Evolutionary conservation across 2,888 invertebrate species (phyloP).

Genomic region (Mylabris sibirica): DNA sequence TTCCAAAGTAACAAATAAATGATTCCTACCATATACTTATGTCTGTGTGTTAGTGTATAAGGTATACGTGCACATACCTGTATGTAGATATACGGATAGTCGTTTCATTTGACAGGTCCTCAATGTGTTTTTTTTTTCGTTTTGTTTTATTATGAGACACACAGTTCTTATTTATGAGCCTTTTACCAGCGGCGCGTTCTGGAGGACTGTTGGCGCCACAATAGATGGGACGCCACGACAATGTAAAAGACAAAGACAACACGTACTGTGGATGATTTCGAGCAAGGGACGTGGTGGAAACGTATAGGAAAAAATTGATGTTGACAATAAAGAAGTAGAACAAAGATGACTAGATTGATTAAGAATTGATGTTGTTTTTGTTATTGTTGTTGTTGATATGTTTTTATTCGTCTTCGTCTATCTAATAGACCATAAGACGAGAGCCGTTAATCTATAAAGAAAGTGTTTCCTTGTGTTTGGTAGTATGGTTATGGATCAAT

Average conservation of each 20-base stretch:
- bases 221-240: constrained; percentile 18
- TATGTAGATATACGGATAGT: constrained; percentile 40
- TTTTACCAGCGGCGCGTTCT: constrained; percentile 54
- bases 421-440: background rate
- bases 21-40: background rate
- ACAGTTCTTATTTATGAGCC: constrained; percentile 55
- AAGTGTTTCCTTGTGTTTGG: constrained; percentile 47
- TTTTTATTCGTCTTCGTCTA: background rate
- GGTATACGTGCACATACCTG: background rate
- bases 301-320: constrained; percentile 9
- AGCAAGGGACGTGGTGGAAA: background rate
- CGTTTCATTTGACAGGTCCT: constrained; percentile 47
- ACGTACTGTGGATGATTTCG: background rate
- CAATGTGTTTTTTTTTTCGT: constrained; percentile 2
- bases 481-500: constrained; percentile 45
- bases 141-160: constrained; percentile 48
- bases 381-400: constrained; percentile 20
- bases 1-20: constrained; percentile 24
- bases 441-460: constrained; percentile 36
- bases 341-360: constrained; percentile 23
- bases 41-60: background rate
- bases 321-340: constrained; percentile 20
- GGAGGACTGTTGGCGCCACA: constrained; percentile 56
- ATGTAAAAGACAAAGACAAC: background rate
- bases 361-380: constrained; percentile 38